phyloP scores from a whole-genome alignment of 92 coral and sea anemone species.

The Zoanthus solanderi region DNA sequence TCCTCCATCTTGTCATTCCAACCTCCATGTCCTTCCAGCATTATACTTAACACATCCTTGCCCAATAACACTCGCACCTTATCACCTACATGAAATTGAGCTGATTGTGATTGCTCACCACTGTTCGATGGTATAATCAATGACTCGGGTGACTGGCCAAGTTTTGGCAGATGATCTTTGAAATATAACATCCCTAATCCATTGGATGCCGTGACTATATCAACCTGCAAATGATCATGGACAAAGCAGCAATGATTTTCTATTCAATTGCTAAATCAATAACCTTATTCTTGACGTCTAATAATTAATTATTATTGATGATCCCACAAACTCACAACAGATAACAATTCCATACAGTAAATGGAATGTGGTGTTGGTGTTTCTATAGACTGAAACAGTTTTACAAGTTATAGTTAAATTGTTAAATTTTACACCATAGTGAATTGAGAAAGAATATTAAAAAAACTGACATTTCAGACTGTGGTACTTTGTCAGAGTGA shows the following conservation, averaged over 20 bases:
- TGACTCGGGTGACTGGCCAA: slow-evolving; percentile 71
- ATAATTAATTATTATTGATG: too few relatives aligned
- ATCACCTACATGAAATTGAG: slow-evolving; percentile 59
- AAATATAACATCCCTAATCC: slow-evolving; percentile 71
- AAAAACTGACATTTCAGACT: too few relatives aligned
- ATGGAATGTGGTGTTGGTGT: too few relatives aligned
- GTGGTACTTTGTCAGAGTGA: too few relatives aligned
- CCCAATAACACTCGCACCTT: slow-evolving; percentile 57
- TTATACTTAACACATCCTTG: slow-evolving; percentile 49
- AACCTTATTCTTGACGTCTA: too few relatives aligned
- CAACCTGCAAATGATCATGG: slow-evolving; percentile 61
- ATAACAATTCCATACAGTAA: too few relatives aligned
- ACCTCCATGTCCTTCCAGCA: slow-evolving; percentile 83
- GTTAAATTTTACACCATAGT: too few relatives aligned
- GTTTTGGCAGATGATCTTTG: slow-evolving; percentile 79
- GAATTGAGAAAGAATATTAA: too few relatives aligned
- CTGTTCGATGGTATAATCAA: slow-evolving; percentile 49
- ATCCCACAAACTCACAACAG: too few relatives aligned
- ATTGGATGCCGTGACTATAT: slow-evolving; percentile 53
- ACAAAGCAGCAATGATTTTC: not conserved
- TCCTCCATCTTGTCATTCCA: slow-evolving; percentile 87
- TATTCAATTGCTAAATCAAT: too few relatives aligned
- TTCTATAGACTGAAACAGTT: too few relatives aligned
- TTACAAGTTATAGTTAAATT: too few relatives aligned
- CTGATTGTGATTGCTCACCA: not conserved